Evolutionary conservation across 2,888 invertebrate species (phyloP), one percentile per base, ranked within the genome.

Genomic region (Nematopogon swammerdamellus): DNA sequence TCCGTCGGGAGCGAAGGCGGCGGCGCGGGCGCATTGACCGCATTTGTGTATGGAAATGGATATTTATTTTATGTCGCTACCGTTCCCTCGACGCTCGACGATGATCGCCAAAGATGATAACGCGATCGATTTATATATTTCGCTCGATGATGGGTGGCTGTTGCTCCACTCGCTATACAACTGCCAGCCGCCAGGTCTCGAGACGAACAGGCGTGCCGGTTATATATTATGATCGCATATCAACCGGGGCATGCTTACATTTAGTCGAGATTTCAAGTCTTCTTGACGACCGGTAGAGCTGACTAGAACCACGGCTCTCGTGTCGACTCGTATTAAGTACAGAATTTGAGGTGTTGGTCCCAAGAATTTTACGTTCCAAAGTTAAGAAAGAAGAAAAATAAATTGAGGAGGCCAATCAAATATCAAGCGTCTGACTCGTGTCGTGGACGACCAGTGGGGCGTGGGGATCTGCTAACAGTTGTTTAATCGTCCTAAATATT

Each of bases 81-180:
- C 52, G 62, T 59, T 63, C 61, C 61, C 61, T 63, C 61, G 62
- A 61, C 59, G 67, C 68, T 59, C 66, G n/a, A n/a, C 64, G 64
- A 72, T 73, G 77, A 77, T 79, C 70, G 67, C 63, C 63, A 63
- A 68, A 68, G 68, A 75, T 73, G 77, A 79, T 79, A 76, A 75
- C 68, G 66, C 65, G 47, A 56, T 68, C 70, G 73, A 75, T 76
- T 77, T 77, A 77, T 79, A 76, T 72, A 75, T 75, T 76, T 75
- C 67, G 65, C 68, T 68, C 64, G 71, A 75, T 75, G 74, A 77
- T 74, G 66, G 67, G 73, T 70, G 64, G 72, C 70, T 62, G 67
- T 65, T 70, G 64, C 70, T 66, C 56, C 52, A 62, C 61, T 69
- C 63, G 63, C 68, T 64, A 70, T 70, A 70, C 70, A 70, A 70